Evolutionary conservation across 2,113 vertebrate species (phyloP).

Genomic region (Myotis lucifugus): DNA sequence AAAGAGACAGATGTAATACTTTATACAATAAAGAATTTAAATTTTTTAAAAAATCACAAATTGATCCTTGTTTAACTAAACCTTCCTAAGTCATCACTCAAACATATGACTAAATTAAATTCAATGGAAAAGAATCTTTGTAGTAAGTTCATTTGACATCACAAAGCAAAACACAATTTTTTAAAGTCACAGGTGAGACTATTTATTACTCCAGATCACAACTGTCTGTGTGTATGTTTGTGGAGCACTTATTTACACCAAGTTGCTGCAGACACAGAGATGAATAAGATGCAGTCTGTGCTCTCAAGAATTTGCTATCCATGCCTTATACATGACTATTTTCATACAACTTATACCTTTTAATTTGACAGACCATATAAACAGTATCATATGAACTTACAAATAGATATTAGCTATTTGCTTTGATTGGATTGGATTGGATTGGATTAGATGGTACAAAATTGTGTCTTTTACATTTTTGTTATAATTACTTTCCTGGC

Average conservation of each 20-base stretch:
- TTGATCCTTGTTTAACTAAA: neutral
- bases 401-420: slow-evolving; percentile 58
- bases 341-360: neutral
- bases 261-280: neutral
- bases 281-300: neutral
- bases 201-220: neutral
- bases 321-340: neutral
- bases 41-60: neutral
- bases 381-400: slow-evolving; percentile 32
- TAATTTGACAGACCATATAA: slow-evolving; percentile 42
- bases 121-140: neutral
- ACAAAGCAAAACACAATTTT: neutral
- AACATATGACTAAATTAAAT: slow-evolving; percentile 7
- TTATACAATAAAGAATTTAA: no score
- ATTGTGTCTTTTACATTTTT: slow-evolving; percentile 63
- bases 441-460: neutral
- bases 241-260: neutral
- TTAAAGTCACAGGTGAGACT: neutral
- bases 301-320: neutral
- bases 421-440: slow-evolving; percentile 36
- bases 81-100: neutral
- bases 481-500: slow-evolving; percentile 52
- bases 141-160: neutral
- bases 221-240: neutral
- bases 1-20: no score